Base-by-base conservation (phyloP, 2,797 vertebrate genomes). In the Otolemur crassicaudatus region DNA sequence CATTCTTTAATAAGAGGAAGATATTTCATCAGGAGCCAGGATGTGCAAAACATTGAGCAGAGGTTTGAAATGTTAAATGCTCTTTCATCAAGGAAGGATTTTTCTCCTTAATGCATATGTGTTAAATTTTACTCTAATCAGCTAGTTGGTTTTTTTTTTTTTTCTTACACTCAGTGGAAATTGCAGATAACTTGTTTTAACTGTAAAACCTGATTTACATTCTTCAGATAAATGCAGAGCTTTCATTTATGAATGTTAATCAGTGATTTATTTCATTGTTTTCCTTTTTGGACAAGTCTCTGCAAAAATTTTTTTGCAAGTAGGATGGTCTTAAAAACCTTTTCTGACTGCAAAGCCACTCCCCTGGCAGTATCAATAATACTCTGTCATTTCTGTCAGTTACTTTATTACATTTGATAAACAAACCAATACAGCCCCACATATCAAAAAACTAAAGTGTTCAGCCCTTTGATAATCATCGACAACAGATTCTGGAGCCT, bases 321-420 rank as follows among this genome's bases (percentile, higher is more conserved):
- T n/a, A 94, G 93, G 82, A 22, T n/a, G 13, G 17, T 9, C 46
- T 9, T 17, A 94, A 53, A 53, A 53, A 92, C 95, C 49, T 96
- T 88, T 94, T 49, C 3, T 87, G 49, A 58, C 3, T 87, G 4
- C 43, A 91, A 49, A 69, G 20, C 0, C 20, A 29, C 63, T 80
- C n/a, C 53, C 13, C 19, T 13, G 16, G 25, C 1, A 14, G 27
- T 86, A 87, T 23, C 63, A 82, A 63, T 91, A 17, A 22, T 84
- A 43, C n/a, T 70, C 65, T 0, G 0, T 90, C 34, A 81, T 90
- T 56, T 37, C 80, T 27, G 87, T 95, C 92, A 73, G 67, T 91
- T 92, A 16, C 61, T 96, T 96, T 87, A 94, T 97, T 97, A 27
- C 61, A 81, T 94, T 89, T 70, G 86, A 91, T 77, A 97, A 96